These are phyloP conservation scores for Jaculus jaculus DNA, from an alignment of 2,113 vertebrate species.

Conservation along the genomic window DNA sequence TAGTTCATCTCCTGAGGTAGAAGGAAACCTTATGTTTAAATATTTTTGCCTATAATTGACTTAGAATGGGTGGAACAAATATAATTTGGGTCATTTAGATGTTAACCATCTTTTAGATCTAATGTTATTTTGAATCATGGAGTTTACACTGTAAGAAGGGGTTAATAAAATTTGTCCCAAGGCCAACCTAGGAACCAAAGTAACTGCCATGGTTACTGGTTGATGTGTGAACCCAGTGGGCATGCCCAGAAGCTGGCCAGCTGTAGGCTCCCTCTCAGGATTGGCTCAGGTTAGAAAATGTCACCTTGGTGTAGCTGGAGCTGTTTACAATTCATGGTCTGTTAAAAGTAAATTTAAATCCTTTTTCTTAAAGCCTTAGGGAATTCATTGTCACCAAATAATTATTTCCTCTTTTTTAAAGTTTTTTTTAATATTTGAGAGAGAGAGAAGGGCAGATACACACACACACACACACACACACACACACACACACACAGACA, in stretches of 20 bases:
- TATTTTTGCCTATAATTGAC: background rate
- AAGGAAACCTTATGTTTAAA: conserved; percentile 21
- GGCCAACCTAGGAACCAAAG: background rate
- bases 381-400: background rate
- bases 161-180: background rate
- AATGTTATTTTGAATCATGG: background rate
- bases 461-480: no score
- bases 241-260: background rate
- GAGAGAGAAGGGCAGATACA: no score
- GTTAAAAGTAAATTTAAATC: background rate
- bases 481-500: background rate
- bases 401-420: background rate
- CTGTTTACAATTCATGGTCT: background rate
- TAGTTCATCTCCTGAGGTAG: conserved; percentile 10
- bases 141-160: conserved; percentile 34
- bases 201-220: background rate
- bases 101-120: background rate
- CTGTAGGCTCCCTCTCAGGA: background rate
- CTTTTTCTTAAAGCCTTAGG: background rate
- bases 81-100: background rate
- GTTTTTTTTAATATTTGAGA: conserved; percentile 10
- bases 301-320: background rate
- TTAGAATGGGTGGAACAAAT: background rate
- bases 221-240: background rate
- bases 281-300: background rate